These are phyloP conservation scores for Uropetala carovei DNA, from an alignment of 2,888 invertebrate species.

Conservation along the genomic window DNA sequence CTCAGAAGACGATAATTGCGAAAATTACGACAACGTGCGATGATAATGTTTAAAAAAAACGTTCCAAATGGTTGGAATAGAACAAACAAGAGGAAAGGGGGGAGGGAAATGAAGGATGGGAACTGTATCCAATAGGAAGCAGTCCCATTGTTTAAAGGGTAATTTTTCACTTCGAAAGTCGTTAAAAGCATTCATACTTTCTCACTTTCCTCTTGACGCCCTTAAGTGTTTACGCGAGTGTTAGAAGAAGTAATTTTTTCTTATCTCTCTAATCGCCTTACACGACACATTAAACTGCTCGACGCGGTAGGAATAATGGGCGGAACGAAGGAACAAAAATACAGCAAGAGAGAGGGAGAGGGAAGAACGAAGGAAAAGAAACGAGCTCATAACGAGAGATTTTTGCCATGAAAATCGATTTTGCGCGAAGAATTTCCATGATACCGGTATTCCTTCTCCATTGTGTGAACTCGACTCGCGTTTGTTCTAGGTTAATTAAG, in stretches of 20 bases:
- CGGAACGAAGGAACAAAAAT: background rate
- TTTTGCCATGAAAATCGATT: no score
- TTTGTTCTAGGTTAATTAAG: no score
- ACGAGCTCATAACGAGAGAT: no score
- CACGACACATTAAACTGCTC: constrained; percentile 41
- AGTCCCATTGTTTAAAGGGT: constrained; percentile 5
- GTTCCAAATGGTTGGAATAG: constrained; percentile 47
- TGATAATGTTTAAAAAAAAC: background rate
- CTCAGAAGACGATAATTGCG: background rate
- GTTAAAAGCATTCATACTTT: background rate
- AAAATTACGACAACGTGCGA: constrained; percentile 40
- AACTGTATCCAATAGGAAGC: background rate
- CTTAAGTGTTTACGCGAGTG: constrained; percentile 27
- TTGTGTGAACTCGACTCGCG: no score
- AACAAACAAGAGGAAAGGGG: constrained; percentile 15
- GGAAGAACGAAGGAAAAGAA: no score
- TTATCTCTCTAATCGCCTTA: constrained; percentile 18
- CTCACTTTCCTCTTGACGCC: background rate
- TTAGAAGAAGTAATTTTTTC: background rate
- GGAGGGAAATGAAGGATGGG: background rate
- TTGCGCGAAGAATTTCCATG: no score
- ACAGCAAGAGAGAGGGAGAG: background rate
- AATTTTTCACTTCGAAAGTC: constrained; percentile 49
- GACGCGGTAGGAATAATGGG: background rate
- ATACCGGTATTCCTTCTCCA: no score